phyloP scores from a whole-genome alignment of 2,888 invertebrate genomes.

The Noctua pronuba region DNA sequence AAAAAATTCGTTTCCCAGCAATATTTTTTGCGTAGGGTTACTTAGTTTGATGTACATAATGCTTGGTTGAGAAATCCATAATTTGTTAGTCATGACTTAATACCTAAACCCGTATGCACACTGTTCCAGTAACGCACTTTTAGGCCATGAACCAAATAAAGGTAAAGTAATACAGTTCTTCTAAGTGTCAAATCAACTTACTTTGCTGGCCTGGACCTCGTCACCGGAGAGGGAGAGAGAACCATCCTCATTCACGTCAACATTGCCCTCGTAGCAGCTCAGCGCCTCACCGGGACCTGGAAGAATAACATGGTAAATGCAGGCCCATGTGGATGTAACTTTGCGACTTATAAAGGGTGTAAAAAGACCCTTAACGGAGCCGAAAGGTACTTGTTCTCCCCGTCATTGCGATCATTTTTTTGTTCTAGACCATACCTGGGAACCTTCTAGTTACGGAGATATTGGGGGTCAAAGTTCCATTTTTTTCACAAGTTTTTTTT shows the following conservation, averaged over 20 bases:
- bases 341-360: too few species aligned
- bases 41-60: too few species aligned
- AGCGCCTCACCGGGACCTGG: slow-evolving; percentile 75
- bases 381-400: too few species aligned
- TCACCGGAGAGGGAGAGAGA: slow-evolving; percentile 50
- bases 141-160: not conserved
- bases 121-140: not conserved
- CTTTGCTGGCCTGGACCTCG: slow-evolving; percentile 49
- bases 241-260: slow-evolving; percentile 45
- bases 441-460: too few species aligned
- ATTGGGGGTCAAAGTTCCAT: too few species aligned
- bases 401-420: too few species aligned
- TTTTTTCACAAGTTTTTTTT: too few species aligned
- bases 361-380: too few species aligned
- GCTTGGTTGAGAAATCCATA: not conserved
- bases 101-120: not conserved
- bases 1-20: too few species aligned
- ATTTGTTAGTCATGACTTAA: not conserved
- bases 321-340: not conserved
- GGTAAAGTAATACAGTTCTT: not conserved
- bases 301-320: slow-evolving; percentile 8
- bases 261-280: slow-evolving; percentile 62
- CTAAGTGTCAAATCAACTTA: slow-evolving; percentile 46
- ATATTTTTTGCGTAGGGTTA: too few species aligned
- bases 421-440: too few species aligned